These are phyloP conservation scores for Physella acuta DNA, from an alignment of 1,140 invertebrate species.

Conservation along the genomic window DNA sequence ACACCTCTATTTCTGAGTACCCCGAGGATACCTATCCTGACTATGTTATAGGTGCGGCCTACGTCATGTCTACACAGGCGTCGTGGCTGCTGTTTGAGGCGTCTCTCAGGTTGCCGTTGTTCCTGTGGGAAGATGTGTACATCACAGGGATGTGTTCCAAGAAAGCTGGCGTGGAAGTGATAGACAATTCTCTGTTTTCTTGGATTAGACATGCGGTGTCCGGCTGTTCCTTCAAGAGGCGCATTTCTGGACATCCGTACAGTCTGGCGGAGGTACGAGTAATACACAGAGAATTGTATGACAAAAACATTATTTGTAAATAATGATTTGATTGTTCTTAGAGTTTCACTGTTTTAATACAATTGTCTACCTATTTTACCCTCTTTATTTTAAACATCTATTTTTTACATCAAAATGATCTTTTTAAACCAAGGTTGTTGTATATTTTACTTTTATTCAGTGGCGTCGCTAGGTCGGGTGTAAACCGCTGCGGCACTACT, in stretches of 20 bases:
- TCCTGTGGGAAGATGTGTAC: slow-evolving; percentile 60
- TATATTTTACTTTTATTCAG: no score
- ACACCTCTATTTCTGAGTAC: slow-evolving; percentile 51
- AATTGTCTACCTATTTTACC: no score
- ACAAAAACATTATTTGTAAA: background rate
- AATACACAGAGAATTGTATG: slow-evolving; percentile 34
- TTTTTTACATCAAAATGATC: no score
- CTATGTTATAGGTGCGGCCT: slow-evolving; percentile 57
- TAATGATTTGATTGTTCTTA: no score
- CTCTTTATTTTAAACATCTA: no score
- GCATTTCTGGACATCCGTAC: slow-evolving; percentile 38
- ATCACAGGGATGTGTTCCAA: slow-evolving; percentile 52
- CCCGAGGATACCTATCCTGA: slow-evolving; percentile 47
- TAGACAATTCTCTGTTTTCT: slow-evolving; percentile 30
- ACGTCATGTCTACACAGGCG: slow-evolving; percentile 49
- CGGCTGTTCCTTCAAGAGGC: slow-evolving; percentile 34
- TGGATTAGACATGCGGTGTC: slow-evolving; percentile 20
- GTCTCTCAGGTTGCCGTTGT: slow-evolving; percentile 36
- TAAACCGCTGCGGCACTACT: no score
- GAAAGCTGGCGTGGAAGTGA: slow-evolving; percentile 27
- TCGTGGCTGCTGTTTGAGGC: slow-evolving; percentile 44
- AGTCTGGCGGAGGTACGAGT: slow-evolving; percentile 29
- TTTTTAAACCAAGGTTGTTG: no score
- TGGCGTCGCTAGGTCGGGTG: no score
- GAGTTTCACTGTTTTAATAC: no score